Conservation (phyloP, 1,140 invertebrate genomes). For the Drosophila equinoxialis region DNA sequence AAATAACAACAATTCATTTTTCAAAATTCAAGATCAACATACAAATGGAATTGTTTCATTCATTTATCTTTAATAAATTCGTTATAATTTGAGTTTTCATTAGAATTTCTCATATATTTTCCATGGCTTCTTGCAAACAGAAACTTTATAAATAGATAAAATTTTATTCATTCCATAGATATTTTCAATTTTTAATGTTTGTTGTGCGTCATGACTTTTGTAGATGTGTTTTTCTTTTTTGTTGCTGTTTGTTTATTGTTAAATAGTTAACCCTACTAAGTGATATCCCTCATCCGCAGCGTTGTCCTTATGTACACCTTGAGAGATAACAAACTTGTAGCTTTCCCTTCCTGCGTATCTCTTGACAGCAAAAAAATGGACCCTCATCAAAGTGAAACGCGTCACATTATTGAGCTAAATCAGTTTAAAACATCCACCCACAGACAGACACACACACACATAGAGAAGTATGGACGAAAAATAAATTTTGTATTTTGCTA, state of each 20-base stretch:
- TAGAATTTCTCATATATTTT: background rate
- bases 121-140: too few species aligned
- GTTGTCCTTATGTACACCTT: background rate
- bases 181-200: conserved; percentile 7
- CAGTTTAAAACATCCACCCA: conserved; percentile 19
- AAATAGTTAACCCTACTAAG: conserved; percentile 7
- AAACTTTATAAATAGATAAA: too few species aligned
- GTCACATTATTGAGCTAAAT: conserved; percentile 30
- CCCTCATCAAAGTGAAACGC: conserved; percentile 22
- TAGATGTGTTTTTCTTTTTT: background rate
- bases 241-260: background rate
- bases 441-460: background rate
- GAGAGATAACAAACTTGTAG: background rate
- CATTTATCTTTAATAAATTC: too few species aligned
- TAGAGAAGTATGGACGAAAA: background rate
- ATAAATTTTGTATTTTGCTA: conserved; percentile 4
- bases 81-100: background rate
- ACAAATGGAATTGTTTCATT: too few species aligned
- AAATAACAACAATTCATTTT: too few species aligned
- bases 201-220: background rate
- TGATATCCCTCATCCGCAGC: background rate
- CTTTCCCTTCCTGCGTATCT: background rate
- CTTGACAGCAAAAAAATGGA: conserved; percentile 4
- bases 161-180: too few species aligned
- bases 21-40: too few species aligned